These are phyloP conservation scores for Medauroidea extradentata DNA, from an alignment of 1,140 invertebrate species.

Conservation along the genomic window DNA sequence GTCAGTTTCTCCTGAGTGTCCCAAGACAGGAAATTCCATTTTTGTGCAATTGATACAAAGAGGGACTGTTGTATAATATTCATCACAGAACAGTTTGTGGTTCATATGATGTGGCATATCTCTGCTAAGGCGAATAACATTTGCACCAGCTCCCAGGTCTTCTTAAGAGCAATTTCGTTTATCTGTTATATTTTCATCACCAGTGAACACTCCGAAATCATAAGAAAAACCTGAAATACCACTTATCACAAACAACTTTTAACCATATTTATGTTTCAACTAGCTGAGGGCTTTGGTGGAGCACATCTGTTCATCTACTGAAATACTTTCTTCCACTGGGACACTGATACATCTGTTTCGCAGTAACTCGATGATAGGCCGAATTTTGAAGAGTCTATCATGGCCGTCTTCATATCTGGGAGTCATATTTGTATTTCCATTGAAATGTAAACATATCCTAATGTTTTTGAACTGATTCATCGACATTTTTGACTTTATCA, in stretches of 20 bases:
- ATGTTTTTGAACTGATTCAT: slow-evolving; percentile 37
- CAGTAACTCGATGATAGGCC: slow-evolving; percentile 22
- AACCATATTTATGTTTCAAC: slow-evolving; percentile 34
- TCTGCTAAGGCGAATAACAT: slow-evolving; percentile 19
- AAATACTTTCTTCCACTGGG: slow-evolving; percentile 29
- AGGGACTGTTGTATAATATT: slow-evolving; percentile 31
- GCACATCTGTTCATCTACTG: slow-evolving; percentile 38
- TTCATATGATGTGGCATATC: slow-evolving; percentile 15
- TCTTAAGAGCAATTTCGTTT: slow-evolving; percentile 6
- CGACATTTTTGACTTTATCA: slow-evolving; percentile 26
- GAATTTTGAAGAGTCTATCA: slow-evolving; percentile 26
- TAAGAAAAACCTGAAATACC: slow-evolving; percentile 38
- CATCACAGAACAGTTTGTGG: slow-evolving; percentile 22
- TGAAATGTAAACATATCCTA: slow-evolving; percentile 30
- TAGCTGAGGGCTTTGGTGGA: slow-evolving; percentile 35
- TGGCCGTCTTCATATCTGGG: slow-evolving; percentile 17
- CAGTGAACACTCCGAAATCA: slow-evolving; percentile 29
- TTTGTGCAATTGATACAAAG: slow-evolving; percentile 28
- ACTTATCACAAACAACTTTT: slow-evolving; percentile 37
- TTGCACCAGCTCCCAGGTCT: slow-evolving; percentile 18
- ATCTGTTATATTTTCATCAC: neutral
- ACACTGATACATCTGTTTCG: slow-evolving; percentile 9
- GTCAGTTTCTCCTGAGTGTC: slow-evolving; percentile 24
- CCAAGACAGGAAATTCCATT: slow-evolving; percentile 28
- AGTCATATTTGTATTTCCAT: slow-evolving; percentile 29